Evolutionary conservation across 2,113 vertebrate genomes (phyloP).

Genomic region (Atractosteus spatula): DNA sequence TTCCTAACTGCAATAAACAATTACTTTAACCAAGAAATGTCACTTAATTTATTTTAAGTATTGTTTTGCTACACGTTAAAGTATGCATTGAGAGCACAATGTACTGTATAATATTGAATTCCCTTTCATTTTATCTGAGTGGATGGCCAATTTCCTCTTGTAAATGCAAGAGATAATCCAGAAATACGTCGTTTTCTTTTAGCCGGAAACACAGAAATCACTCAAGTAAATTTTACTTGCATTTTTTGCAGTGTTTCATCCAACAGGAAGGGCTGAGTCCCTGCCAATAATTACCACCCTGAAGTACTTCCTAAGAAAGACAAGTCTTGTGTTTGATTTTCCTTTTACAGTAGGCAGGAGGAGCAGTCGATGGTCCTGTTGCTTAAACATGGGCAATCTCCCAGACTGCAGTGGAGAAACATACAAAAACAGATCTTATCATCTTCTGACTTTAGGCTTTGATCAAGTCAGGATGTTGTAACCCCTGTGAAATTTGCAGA

Average conservation of each 20-base stretch:
- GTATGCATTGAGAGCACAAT: no score
- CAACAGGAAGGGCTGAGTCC: background rate
- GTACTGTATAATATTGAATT: background rate
- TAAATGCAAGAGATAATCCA: background rate
- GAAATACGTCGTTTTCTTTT: no score
- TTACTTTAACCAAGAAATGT: no score
- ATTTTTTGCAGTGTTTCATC: background rate
- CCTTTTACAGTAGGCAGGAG: background rate
- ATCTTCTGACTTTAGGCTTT: background rate
- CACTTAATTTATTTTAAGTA: no score
- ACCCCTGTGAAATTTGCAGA: slow-evolving; percentile 45
- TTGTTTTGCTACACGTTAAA: no score
- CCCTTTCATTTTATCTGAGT: background rate
- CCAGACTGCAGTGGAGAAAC: slow-evolving; percentile 41
- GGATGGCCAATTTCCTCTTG: background rate
- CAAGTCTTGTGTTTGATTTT: background rate
- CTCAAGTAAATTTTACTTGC: background rate
- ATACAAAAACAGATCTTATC: slow-evolving; percentile 46
- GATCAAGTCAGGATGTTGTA: slow-evolving; percentile 45
- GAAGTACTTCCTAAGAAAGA: background rate
- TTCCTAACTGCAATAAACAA: no score
- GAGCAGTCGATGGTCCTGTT: background rate
- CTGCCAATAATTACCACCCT: background rate
- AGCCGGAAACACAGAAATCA: background rate
- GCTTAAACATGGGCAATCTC: background rate